Evolutionary conservation across 2,888 invertebrate species (phyloP).

Genomic region (Periphyllus acericola): DNA sequence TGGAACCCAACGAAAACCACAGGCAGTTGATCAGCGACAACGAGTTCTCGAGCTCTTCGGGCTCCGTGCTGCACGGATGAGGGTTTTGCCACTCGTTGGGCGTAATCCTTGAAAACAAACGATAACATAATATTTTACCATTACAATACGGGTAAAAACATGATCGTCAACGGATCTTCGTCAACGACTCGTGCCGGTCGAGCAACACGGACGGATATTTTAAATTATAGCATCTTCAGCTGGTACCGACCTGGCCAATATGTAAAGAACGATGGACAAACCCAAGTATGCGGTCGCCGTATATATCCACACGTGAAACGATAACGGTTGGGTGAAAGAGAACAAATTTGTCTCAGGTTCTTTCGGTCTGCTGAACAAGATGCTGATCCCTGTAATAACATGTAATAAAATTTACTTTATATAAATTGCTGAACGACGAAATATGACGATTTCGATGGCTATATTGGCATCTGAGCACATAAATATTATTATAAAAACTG

Average conservation of each 20-base stretch:
- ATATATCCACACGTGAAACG: slow-evolving; percentile 88
- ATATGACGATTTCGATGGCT: too few species aligned
- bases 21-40: slow-evolving; percentile 71
- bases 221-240: too few species aligned
- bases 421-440: too few species aligned
- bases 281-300: slow-evolving; percentile 87
- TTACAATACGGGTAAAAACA: too few species aligned
- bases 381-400: slow-evolving; percentile 76
- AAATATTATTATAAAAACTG: too few species aligned
- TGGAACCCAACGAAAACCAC: slow-evolving; percentile 73
- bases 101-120: slow-evolving; percentile 68
- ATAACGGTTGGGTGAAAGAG: slow-evolving; percentile 89
- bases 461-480: too few species aligned
- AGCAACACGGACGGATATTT: too few species aligned
- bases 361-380: slow-evolving; percentile 83
- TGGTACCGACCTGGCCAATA: slow-evolving; percentile 77
- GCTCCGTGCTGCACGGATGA: slow-evolving; percentile 69
- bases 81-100: slow-evolving; percentile 73
- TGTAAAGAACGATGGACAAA: slow-evolving; percentile 83
- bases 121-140: too few species aligned
- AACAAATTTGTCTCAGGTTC: slow-evolving; percentile 84
- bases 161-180: too few species aligned
- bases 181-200: too few species aligned
- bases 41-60: slow-evolving; percentile 71
- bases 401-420: too few species aligned